Base-by-base conservation (phyloP, 2,113 vertebrate species). In the Mustela nigripes region DNA sequence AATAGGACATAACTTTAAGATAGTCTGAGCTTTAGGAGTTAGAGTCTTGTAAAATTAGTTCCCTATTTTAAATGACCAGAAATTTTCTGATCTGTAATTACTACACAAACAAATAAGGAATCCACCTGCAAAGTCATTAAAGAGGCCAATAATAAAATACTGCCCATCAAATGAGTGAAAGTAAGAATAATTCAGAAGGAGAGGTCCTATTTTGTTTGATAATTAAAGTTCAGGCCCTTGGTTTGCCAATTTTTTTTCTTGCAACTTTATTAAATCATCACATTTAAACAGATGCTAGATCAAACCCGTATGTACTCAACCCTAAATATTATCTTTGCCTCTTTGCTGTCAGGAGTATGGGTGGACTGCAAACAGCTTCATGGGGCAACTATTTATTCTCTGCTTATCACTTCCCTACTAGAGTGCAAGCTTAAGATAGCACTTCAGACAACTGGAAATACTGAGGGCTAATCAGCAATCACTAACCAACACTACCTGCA, bases 131-230 rank as follows among this genome's bases (percentile, higher is more conserved):
- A 95, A 87, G 19, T 73, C 26, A 89, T 91, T 85, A 79, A 83
- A 88, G 90, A 88, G 24, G 36, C 26, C 50, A 94, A n/a, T 80
- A 95, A 98, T 95, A 74, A 73, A 97, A 97, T 79, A 33, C 69
- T 91, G 96, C 91, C 56, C 63, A 93, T 88, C 39, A 95, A 98
- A 91, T n/a, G 16, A 97, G 71, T 71, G 79, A 94, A 94, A 88
- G 36, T 69, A 93, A 94, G 76, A 88, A 82, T 60, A 95, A 73
- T 81, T 80, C 28, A 92, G 14, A 92, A 86, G n/a, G n/a, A n/a
- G 21, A 53, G 7, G n/a, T 62, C 50, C 39, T 82, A 45, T 81
- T 95, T 97, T 86, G 24, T 39, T 95, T 76, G 56, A 84, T 78
- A 94, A 97, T 80, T 82, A 62, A 94, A 74, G 16, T 15, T 56